A percentile compares a stretch with the other conserved stretches of the same genome.
Evolutionary conservation across 1,140 invertebrate species (phyloP).

Genomic region (Andricus grossulariae): DNA sequence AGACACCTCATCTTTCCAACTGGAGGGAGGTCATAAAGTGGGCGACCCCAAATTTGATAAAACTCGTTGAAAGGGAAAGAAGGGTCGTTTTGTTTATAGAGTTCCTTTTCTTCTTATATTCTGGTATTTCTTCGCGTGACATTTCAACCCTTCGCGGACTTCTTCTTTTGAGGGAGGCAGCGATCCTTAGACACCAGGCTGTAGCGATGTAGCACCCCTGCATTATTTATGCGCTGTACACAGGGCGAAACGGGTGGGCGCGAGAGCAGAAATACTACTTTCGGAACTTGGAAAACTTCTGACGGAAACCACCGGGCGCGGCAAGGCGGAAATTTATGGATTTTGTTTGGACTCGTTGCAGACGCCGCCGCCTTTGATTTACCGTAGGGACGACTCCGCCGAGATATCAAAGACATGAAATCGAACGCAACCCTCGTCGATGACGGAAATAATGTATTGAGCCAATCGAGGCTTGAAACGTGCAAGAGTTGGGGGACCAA

Average conservation of each 20-base stretch:
- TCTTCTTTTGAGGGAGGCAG: constrained; percentile 46
- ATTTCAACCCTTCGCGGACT: constrained; percentile 38
- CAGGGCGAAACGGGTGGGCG: constrained; percentile 55
- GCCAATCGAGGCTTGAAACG: background rate
- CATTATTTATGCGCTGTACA: constrained; percentile 67
- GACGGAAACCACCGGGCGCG: constrained; percentile 72
- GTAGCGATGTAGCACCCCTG: constrained; percentile 51
- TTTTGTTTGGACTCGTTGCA: constrained; percentile 72
- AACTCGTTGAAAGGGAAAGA: no score
- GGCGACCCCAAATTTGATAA: no score
- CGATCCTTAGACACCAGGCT: constrained; percentile 39
- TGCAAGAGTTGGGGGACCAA: background rate
- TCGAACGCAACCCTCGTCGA: constrained; percentile 5
- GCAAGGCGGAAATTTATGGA: constrained; percentile 73
- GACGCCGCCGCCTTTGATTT: constrained; percentile 64
- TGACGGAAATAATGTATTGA: constrained; percentile 29
- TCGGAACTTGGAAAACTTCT: constrained; percentile 72
- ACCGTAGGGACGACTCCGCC: constrained; percentile 56
- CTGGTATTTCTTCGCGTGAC: background rate
- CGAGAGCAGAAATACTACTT: constrained; percentile 70
- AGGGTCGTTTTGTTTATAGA: background rate
- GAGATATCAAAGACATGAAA: constrained; percentile 44
- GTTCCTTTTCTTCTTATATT: background rate
- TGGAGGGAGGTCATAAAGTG: no score
- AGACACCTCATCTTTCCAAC: no score